Base-by-base conservation (phyloP, 2,888 invertebrate genomes). In the Anaspis maculata region DNA sequence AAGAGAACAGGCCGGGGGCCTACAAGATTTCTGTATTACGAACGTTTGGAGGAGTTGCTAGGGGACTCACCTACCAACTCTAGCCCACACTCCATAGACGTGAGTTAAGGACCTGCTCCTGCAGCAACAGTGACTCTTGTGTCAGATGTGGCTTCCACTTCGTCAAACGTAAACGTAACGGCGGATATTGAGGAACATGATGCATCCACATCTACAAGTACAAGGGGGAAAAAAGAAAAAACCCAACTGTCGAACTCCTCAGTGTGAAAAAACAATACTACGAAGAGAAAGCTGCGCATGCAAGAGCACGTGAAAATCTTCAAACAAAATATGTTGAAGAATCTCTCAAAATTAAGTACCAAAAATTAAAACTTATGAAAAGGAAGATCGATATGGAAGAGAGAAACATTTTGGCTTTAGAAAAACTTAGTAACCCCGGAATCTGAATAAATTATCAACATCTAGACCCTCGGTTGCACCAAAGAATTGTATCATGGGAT, bases 11-110 rank as follows among this genome's bases (percentile, higher is more conserved):
- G 37, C 6, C 9, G 36, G 7, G 36, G 37, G 4, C 30, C 37
- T 10, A 19, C 38, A 1, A 25, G 32, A 11, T 41, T 41, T 12
- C 4, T 13, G 4, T 41, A 25, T 39, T 41, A 19, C 28, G 13
- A 39, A 6, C 29, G 21, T 13, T 14, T 39, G 13, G 38, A 32
- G 24, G 28, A 26, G 21, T 15, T 39, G 12, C 13, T 41, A 15
- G 41, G 38, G 3, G 34, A 32, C 23, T 22, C 28, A 15, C 38
- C 34, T 3, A 41, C 27, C 10, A 32, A 32, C 3, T 23, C 32
- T 7, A 39, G 38, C 25, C 42, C 42, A 13, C 42, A 42, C 19
- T 27, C 37, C 1, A 27, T 32, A n/a, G 36, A 40, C 31, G 40
- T 32, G n/a, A 15, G 13, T 11, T 4, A 11, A n/a, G 7, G 16